These are phyloP conservation scores for Cylloceria caligata DNA, from an alignment of 2,888 invertebrate genomes.

Conservation along the genomic window DNA sequence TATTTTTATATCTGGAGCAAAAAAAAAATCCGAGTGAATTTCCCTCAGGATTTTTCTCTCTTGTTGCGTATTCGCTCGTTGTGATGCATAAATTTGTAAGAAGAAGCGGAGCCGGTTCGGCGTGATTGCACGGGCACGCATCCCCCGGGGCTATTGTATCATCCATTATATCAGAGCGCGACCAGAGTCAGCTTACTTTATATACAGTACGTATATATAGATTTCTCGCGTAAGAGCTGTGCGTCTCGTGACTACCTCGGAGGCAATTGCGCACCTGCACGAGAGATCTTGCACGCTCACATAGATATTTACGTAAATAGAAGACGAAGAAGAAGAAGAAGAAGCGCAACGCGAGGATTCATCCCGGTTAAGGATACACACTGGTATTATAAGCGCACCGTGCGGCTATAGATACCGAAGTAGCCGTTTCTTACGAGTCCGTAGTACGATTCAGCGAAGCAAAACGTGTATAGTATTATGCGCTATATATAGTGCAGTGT, in stretches of 20 bases:
- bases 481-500: slow-evolving; percentile 63
- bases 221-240: slow-evolving; percentile 52
- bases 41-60: slow-evolving; percentile 32
- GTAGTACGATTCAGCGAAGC: slow-evolving; percentile 61
- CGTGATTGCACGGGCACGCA: slow-evolving; percentile 49
- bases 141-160: slow-evolving; percentile 63
- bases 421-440: slow-evolving; percentile 55
- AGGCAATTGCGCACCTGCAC: slow-evolving; percentile 56
- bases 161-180: slow-evolving; percentile 67
- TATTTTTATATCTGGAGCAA: not conserved
- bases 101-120: slow-evolving; percentile 54
- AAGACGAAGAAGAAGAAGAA: slow-evolving; percentile 57
- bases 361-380: slow-evolving; percentile 59
- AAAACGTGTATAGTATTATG: slow-evolving; percentile 42
- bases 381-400: slow-evolving; percentile 35
- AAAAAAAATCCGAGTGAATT: slow-evolving; percentile 40
- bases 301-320: slow-evolving; percentile 41
- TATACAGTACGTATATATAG: slow-evolving; percentile 32
- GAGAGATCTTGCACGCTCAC: slow-evolving; percentile 39
- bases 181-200: slow-evolving; percentile 54
- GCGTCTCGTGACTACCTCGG: slow-evolving; percentile 32
- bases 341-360: slow-evolving; percentile 54
- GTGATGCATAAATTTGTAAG: slow-evolving; percentile 37
- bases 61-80: not conserved
- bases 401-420: slow-evolving; percentile 16